A percentile compares a stretch with the other conserved stretches of the same genome.
Evolutionary conservation across 2,888 invertebrate species (phyloP).

Genomic region (Agrilus mali): DNA sequence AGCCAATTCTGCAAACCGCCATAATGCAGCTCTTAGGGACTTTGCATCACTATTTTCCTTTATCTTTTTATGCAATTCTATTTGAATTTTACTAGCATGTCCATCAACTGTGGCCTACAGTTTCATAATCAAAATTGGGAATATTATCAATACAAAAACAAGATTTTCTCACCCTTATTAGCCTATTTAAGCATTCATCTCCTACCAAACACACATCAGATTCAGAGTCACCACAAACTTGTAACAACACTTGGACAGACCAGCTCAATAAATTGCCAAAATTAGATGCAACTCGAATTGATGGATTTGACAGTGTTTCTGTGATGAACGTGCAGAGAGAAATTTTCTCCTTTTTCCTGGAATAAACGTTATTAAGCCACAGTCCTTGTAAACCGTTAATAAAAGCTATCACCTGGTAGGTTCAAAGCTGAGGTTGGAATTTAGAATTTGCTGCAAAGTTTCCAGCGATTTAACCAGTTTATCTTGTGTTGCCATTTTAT

Average conservation of each 20-base stretch:
- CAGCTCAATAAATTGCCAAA: constrained; percentile 53
- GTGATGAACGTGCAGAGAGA: constrained; percentile 57
- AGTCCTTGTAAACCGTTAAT: background rate
- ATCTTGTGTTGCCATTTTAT: constrained; percentile 32
- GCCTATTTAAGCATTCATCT: constrained; percentile 68
- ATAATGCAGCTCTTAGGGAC: constrained; percentile 61
- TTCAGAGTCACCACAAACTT: constrained; percentile 63
- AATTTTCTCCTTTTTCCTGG: constrained; percentile 65
- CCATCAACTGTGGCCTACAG: constrained; percentile 48
- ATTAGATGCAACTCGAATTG: constrained; percentile 45
- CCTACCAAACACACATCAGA: constrained; percentile 68
- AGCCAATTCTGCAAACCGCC: constrained; percentile 62
- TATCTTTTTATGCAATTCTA: constrained; percentile 72
- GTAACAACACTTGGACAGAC: constrained; percentile 57
- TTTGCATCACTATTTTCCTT: constrained; percentile 63
- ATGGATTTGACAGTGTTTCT: constrained; percentile 55
- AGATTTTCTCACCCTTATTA: constrained; percentile 42
- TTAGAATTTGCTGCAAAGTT: constrained; percentile 20
- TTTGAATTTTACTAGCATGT: constrained; percentile 58
- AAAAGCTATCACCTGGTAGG: constrained; percentile 13
- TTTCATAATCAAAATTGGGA: background rate
- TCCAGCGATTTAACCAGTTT: constrained; percentile 32
- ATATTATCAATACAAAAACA: background rate
- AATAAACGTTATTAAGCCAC: constrained; percentile 14
- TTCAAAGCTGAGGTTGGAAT: constrained; percentile 18